These are phyloP conservation scores for Jacana jacana DNA, from an alignment of 2,113 vertebrate genomes.

Conservation along the genomic window DNA sequence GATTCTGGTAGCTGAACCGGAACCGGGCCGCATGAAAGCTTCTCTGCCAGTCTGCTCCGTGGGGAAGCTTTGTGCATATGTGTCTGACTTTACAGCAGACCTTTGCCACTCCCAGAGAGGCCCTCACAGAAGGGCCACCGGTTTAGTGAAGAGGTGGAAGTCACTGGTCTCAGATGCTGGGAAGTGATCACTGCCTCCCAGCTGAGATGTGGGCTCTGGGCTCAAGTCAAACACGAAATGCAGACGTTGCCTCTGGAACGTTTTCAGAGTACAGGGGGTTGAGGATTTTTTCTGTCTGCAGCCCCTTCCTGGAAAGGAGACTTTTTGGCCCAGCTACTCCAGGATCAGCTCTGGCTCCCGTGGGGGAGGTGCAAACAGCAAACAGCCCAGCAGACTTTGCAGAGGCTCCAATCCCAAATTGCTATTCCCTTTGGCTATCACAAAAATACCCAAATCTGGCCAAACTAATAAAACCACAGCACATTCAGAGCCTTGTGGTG, in stretches of 20 bases:
- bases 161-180: neutral
- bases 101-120: neutral
- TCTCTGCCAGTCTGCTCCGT: neutral
- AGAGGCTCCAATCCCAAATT: neutral
- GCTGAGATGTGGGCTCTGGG: neutral
- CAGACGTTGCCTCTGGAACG: neutral
- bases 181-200: neutral
- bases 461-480: neutral
- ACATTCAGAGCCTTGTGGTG: neutral
- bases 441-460: neutral
- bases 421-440: neutral
- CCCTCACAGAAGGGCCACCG: neutral
- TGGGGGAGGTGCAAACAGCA: neutral
- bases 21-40: neutral
- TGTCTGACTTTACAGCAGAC: fast-evolving
- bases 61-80: neutral
- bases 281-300: neutral
- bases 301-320: neutral
- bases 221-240: neutral
- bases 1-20: neutral
- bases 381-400: neutral
- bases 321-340: neutral
- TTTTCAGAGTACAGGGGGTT: neutral
- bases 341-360: neutral
- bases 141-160: neutral